A percentile compares a stretch with the other conserved stretches of the same genome.
These are phyloP conservation scores for Trachelus troglodyta DNA, from an alignment of 2,888 invertebrate genomes.

Conservation along the genomic window DNA sequence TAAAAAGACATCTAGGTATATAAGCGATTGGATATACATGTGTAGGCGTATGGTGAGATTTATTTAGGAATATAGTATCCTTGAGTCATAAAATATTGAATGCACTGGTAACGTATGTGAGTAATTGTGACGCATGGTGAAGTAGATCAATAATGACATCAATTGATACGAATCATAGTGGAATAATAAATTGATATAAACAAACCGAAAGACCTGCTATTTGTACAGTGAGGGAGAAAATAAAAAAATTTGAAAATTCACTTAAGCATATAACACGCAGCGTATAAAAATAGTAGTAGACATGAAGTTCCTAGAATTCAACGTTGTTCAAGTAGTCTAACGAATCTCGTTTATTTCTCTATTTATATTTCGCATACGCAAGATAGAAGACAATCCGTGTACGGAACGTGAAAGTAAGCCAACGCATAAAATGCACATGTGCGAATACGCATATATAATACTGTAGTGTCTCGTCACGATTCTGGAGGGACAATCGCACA, in stretches of 20 bases:
- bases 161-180: constrained; percentile 13
- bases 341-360: not conserved
- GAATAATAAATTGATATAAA: not conserved
- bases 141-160: constrained; percentile 17
- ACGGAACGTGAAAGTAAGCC: not conserved
- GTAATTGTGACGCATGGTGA: constrained; percentile 23
- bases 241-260: not conserved
- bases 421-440: not conserved
- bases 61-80: constrained; percentile 9
- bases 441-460: not conserved
- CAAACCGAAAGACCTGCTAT: not conserved
- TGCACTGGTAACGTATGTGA: not conserved
- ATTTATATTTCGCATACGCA: not conserved
- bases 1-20: not conserved
- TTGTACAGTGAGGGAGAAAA: not conserved
- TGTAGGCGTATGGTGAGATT: not conserved
- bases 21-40: not conserved
- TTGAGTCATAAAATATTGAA: not conserved
- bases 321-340: not conserved
- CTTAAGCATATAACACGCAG: not conserved
- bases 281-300: not conserved
- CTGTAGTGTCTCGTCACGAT: not conserved
- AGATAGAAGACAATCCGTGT: not conserved
- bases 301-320: not conserved
- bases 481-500: not conserved